Evolutionary conservation across 2,113 vertebrate genomes (phyloP), one percentile per base, ranked within the genome.

Genomic region (Podilymbus podiceps): DNA sequence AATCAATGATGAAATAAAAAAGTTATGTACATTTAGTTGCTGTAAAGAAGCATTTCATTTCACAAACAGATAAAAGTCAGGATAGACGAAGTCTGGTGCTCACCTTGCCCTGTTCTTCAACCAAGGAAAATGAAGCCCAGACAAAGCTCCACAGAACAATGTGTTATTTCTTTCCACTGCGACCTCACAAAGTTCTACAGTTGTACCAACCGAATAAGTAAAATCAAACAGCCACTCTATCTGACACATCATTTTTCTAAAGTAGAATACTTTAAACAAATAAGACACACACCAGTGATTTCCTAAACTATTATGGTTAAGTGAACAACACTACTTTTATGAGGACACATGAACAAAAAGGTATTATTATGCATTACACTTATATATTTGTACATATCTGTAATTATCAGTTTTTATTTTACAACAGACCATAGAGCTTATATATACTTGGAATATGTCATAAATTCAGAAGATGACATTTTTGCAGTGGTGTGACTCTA

Each of bases 181-280:
- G 89, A 53, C n/a, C 28, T 93, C 66, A 82, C 5, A 6, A 82
- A 88, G 42, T 72, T 82, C 69, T 79, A 46, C 49, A 82, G 72
- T 71, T 77, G 42, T 72, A 81, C 22, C 30, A 58, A 80, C 18
- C 3, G 1, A 80, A n/a, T 35, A 73, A 67, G 60, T 78, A 82
- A 92, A 82, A 78, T 64, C 77, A 82, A 96, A 89, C 66, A 82
- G 22, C 22, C 59, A 56, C 62, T 86, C 19, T 44, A 68, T 68
- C 76, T 79, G 67, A 85, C 58, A 88, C 78, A 87, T 42, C 31
- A 66, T 79, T 88, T 88, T 79, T 82, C 74, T 66, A 58, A 47
- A 96, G 64, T 40, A 95, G 44, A 78, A 82, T 64, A 79, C n/a
- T 90, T 91, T 30, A 93, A 88, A 88, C 40, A 79, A 95, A 46